Base-by-base conservation (phyloP, 2,113 vertebrate genomes). In the Colistium nudipinnis region DNA sequence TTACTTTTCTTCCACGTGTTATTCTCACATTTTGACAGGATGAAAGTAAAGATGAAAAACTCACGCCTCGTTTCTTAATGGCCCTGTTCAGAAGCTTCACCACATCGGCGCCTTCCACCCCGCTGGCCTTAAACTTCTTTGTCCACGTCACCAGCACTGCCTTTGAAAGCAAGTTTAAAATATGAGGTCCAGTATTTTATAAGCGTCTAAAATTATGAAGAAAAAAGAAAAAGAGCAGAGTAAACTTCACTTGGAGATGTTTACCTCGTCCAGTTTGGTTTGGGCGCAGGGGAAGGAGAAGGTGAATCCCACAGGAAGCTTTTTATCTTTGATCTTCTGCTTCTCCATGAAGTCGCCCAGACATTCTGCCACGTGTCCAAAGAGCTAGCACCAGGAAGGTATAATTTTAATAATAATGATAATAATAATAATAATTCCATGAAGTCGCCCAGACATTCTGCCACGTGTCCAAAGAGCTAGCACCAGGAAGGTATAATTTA, bases 341-440 rank as follows among this genome's bases (percentile, higher is more conserved):
- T 98, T 99, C 78, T 98, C 96, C 95, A 99, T 97, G 72, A 99
- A 99, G 89, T 99, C 96, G 35, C 96, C 95, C 47, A 99, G 93
- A 82, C 97, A 99, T 31, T 99, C 97, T 4, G 98, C 96, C 3
- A 99, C 96, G 0, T 99, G 97, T 83, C 95, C 96, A 33, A 99
- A 99, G 73, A 99, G 94, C 98, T 99, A 53, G 5, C 73, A 44
- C 55, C 76, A 68, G 17, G 70, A 22, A 65, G 38, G 7, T n/a
- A n/a, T n/a, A n/a, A 39, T 16, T 39, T 16, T 1, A 39, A 16
- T 1, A 20, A n/a, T n/a, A n/a, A n/a, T n/a, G n/a, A n/a, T n/a
- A n/a, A n/a, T n/a, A n/a, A n/a, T n/a, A n/a, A n/a, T n/a, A n/a
- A n/a, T n/a, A n/a, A n/a, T n/a, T 98, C 96, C 95, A 99, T 97